Evolutionary conservation across 2,888 invertebrate species (phyloP), one percentile per base, ranked within the genome.

Genomic region (Tinea semifulvella): DNA sequence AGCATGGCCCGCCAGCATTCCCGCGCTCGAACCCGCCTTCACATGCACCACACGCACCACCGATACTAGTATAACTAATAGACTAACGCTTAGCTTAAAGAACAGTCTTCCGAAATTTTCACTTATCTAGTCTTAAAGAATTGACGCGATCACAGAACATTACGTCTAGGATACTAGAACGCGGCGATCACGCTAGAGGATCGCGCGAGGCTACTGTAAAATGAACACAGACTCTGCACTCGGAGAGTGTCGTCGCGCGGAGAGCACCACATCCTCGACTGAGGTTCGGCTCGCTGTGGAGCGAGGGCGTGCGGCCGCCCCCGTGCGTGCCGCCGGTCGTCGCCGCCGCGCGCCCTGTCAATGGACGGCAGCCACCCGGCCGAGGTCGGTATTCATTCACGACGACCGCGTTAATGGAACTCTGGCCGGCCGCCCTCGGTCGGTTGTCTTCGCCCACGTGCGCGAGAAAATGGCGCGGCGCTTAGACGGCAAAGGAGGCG

Each of bases 191-290:
- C 67, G 56, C 63, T 58, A 52, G n/a, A n/a, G n/a, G 56, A 54
- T 60, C 17, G 63, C 63, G 60, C 63, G 53, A 48, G 60, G 64
- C 74, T 76, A 74, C 69, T 69, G 69, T 62, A 73, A 76, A 75
- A 75, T 76, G 79, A 77, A 77, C 79, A 77, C 79, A 72, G 65
- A 63, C 67, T 75, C 75, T 51, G 76, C 73, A 68, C 69, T 68
- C 69, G 64, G 11, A 20, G 59, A 27, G 65, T 64, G 73, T 71
- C 72, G 73, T 69, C 74, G 73, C 75, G 65, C 68, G 63, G 67
- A 63, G 70, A 67, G 68, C 76, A 74, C 73, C 69, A 73, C 75
- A 74, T 76, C 70, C 73, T 79, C 84, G 84, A 83, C 80, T 82
- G 82, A 84, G 82, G 80, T 76, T 75, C 72, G 67, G 57, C 58